Evolutionary conservation across 1,140 invertebrate species (phyloP).

Genomic region (Matsumurasca onukii): DNA sequence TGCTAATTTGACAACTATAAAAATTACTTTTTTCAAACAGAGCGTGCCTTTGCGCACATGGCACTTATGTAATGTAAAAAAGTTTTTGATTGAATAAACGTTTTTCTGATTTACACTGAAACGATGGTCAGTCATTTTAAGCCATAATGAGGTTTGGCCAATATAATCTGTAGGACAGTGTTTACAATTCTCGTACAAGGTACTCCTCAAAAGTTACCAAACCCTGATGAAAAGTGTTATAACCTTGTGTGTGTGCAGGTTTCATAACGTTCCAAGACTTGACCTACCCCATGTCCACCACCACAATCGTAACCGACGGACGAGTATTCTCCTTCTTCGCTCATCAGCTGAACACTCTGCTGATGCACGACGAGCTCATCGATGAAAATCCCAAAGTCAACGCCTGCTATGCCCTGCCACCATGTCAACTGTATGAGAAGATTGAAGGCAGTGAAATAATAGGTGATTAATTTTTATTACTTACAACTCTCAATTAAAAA

Average conservation of each 20-base stretch:
- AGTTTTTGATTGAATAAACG: no score
- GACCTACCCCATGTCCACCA: slow-evolving; percentile 83
- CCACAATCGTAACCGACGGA: slow-evolving; percentile 84
- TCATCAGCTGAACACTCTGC: slow-evolving; percentile 87
- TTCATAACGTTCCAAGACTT: slow-evolving; percentile 85
- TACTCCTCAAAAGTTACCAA: no score
- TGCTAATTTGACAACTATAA: no score
- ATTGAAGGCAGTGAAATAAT: slow-evolving; percentile 55
- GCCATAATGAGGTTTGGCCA: no score
- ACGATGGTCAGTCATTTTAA: no score
- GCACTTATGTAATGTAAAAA: no score
- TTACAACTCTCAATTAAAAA: no score
- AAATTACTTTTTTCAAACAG: no score
- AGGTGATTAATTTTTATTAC: slow-evolving; percentile 30
- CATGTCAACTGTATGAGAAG: slow-evolving; percentile 71
- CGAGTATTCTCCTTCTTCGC: slow-evolving; percentile 77
- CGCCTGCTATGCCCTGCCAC: slow-evolving; percentile 74
- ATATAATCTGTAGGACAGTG: no score
- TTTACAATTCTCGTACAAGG: no score
- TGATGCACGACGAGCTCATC: slow-evolving; percentile 60
- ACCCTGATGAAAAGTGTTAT: neutral
- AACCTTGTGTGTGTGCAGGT: slow-evolving; percentile 59
- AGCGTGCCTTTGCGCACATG: no score
- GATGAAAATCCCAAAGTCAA: slow-evolving; percentile 70
- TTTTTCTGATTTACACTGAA: no score